Percentiles rank a stretch among this genome's conserved stretches.
Conservation (phyloP, 2,797 vertebrate genomes). For the Prionace glauca region DNA sequence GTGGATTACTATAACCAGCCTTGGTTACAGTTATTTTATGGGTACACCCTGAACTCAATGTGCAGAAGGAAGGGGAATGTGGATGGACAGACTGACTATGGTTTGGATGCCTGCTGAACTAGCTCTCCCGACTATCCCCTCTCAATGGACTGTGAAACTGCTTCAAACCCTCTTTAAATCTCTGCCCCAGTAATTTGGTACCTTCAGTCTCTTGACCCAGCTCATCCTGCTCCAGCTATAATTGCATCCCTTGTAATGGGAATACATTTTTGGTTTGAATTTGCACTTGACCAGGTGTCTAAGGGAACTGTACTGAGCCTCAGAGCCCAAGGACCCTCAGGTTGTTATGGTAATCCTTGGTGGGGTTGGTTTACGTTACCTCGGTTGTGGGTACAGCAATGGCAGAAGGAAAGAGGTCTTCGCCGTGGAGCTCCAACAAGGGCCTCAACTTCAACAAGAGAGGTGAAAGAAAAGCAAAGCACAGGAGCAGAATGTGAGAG, state of each 20-base stretch:
- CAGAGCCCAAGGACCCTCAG: slow-evolving; percentile 51
- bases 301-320: slow-evolving; percentile 54
- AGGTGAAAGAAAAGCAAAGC: slow-evolving; percentile 47
- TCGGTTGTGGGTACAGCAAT: slow-evolving; percentile 91
- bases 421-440: slow-evolving; percentile 90
- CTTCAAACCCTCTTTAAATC: neutral
- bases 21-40: neutral
- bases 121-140: neutral
- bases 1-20: neutral
- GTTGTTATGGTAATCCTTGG: slow-evolving; percentile 55
- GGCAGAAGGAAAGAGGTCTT: slow-evolving; percentile 97
- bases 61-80: neutral
- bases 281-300: slow-evolving; percentile 36
- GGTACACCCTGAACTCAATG: neutral
- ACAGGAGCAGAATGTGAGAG: slow-evolving; percentile 62
- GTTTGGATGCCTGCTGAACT: neutral
- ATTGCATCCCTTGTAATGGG: neutral
- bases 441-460: slow-evolving; percentile 91
- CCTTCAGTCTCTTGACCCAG: neutral
- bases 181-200: neutral
- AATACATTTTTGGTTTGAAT: neutral
- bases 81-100: neutral
- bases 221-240: neutral
- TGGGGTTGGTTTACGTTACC: slow-evolving; percentile 77
- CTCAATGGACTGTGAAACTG: neutral